Percentiles rank a stretch among this genome's conserved stretches.
Evolutionary conservation across 1,140 invertebrate species (phyloP).

Genomic region (Heterodera carotae): DNA sequence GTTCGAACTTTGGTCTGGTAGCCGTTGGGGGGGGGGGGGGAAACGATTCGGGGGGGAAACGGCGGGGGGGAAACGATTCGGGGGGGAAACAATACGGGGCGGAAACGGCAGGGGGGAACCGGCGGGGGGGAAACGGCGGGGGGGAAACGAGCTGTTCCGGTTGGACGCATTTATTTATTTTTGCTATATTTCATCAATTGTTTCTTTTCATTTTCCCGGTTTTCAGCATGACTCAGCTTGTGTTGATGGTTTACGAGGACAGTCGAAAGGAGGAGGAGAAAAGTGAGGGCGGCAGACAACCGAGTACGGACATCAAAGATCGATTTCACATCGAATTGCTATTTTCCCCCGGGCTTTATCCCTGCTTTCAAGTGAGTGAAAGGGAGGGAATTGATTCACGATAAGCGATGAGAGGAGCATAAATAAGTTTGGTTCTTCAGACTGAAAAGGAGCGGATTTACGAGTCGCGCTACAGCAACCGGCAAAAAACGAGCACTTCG

Average conservation of each 20-base stretch:
- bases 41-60: no score
- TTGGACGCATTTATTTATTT: no score
- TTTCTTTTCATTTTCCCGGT: conserved; percentile 67
- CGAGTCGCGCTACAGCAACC: conserved; percentile 49
- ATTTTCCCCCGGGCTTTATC: conserved; percentile 63
- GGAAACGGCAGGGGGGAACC: no score
- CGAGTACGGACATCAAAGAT: conserved; percentile 47
- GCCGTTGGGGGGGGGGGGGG: no score
- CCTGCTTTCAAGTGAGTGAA: conserved; percentile 52
- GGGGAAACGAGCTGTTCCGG: no score
- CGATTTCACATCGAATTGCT: conserved; percentile 63
- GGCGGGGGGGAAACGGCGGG: no score
- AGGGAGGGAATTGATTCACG: background rate
- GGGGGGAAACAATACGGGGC: no score
- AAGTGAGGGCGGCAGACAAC: conserved; percentile 19
- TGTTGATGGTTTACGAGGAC: conserved; percentile 64
- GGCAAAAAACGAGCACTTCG: conserved; percentile 42
- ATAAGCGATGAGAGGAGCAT: background rate
- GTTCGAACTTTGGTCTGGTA: no score
- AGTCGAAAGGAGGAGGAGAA: conserved; percentile 42
- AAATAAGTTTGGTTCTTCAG: conserved; percentile 3
- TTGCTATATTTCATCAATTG: no score
- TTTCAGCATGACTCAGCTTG: conserved; percentile 42
- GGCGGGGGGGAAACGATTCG: no score
- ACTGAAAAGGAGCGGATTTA: conserved; percentile 65